Base-by-base conservation (phyloP, 2,888 invertebrate species). In the Cryptops parisi region DNA sequence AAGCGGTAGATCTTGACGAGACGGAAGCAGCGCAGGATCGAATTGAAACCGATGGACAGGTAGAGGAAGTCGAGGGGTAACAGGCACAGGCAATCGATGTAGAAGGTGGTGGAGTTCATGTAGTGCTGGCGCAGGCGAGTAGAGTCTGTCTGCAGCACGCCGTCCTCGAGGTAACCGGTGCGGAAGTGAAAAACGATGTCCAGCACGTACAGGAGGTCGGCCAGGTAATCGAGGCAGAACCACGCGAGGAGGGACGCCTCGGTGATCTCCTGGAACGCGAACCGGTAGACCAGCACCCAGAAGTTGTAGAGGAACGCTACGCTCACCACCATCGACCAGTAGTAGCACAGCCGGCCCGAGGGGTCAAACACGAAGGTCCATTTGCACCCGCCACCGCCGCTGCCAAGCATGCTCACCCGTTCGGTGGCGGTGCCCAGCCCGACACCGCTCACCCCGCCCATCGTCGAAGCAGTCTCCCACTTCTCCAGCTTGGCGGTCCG, bases 291-390 rank as follows among this genome's bases (percentile, higher is more conserved):
- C 75, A 96, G 90, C 72, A 90, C 90, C 93, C 91, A 93, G 68
- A 93, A 87, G 73, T 93, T 93, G 76, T 93, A 93, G 66, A 93
- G 82, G 74, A 91, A 93, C 67, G 91, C 91, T 67, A 91, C 79
- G 61, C 90, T 90, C 62, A 93, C 91, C 63, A 91, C 87, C 85
- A 91, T 87, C 64, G 90, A 90, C 93, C 93, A 93, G 69, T 91
- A 91, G 75, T 93, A 93, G 73, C 89, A 90, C 59, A 96, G 78
- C 51, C 94, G 80, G 59, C 96, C 96, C 61, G 96, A 91, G 23
- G 97, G 97, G 75, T 97, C 97, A 71, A 97, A 97, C 61, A 97
- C 93, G 72, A 96, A 93, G 51, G 93, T 90, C 84, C 89, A 87
- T 68, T 84, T 81, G 57, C 74, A 74, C 17, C 82, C 79, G 15